phyloP scores from a whole-genome alignment of 2,113 vertebrate species.

The Clarias magur region DNA sequence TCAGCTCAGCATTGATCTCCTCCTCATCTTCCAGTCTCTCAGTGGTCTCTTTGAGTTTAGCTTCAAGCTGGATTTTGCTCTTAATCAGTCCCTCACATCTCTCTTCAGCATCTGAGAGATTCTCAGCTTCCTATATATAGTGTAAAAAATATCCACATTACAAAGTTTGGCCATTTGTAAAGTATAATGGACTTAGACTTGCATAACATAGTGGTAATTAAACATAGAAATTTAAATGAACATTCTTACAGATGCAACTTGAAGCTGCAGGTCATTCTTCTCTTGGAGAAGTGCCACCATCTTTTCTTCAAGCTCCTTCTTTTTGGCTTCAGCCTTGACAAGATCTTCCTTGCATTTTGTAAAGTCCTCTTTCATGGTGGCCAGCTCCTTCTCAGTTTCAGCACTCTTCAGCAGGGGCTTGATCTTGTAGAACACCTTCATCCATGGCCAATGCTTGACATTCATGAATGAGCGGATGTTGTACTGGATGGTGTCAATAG shows the following conservation, averaged over 20 bases:
- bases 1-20: constrained; percentile 73
- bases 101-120: constrained; percentile 59
- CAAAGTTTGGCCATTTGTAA: neutral
- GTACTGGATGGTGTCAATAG: constrained; percentile 50
- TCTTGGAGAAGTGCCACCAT: constrained; percentile 49
- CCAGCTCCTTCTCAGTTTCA: constrained; percentile 54
- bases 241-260: constrained; percentile 48
- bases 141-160: neutral
- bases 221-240: neutral
- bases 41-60: constrained; percentile 57
- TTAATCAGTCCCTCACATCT: constrained; percentile 59
- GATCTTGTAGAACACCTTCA: constrained; percentile 57
- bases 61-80: constrained; percentile 59
- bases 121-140: constrained; percentile 60
- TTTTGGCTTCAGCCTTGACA: constrained; percentile 46
- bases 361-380: constrained; percentile 50
- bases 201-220: neutral
- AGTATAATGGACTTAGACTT: neutral
- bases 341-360: constrained; percentile 44
- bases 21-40: constrained; percentile 78
- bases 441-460: constrained; percentile 58
- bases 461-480: constrained; percentile 56
- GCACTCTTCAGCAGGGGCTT: constrained; percentile 57
- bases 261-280: constrained; percentile 53
- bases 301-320: constrained; percentile 54